These are phyloP conservation scores for Plectropomus leopardus DNA, from an alignment of 2,113 vertebrate species.

Conservation along the genomic window DNA sequence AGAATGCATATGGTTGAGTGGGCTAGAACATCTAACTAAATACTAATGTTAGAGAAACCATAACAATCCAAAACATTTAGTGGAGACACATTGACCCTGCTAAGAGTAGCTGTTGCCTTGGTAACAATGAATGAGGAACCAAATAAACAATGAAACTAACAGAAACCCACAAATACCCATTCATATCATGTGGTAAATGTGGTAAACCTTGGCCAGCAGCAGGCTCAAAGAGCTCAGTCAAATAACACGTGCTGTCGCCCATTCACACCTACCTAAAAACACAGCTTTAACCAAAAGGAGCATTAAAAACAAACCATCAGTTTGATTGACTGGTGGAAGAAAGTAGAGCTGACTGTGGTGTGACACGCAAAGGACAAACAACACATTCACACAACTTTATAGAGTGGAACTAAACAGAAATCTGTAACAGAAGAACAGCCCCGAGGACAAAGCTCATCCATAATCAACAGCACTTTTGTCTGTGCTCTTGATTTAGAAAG, in stretches of 20 bases:
- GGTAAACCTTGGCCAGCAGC: no score
- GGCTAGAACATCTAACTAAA: not conserved
- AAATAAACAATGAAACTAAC: no score
- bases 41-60: not conserved
- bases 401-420: constrained; percentile 6
- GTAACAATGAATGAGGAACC: no score
- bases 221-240: not conserved
- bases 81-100: no score
- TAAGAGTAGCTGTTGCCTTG: no score
- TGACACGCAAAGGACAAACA: constrained; percentile 7
- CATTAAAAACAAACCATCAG: not conserved
- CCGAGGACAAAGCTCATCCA: not conserved
- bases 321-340: not conserved
- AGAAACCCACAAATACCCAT: not conserved
- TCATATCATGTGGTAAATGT: not conserved
- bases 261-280: not conserved
- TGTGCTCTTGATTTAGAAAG: constrained; percentile 9
- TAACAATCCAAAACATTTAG: no score
- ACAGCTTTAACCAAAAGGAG: not conserved
- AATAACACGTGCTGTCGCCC: not conserved
- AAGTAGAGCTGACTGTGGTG: not conserved
- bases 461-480: constrained; percentile 2
- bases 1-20: not conserved
- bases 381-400: not conserved
- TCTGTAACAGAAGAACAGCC: not conserved